Percentiles rank a stretch among this genome's conserved stretches.
These are phyloP conservation scores for Callaeas wilsoni DNA, from an alignment of 2,113 vertebrate genomes.

Conservation along the genomic window DNA sequence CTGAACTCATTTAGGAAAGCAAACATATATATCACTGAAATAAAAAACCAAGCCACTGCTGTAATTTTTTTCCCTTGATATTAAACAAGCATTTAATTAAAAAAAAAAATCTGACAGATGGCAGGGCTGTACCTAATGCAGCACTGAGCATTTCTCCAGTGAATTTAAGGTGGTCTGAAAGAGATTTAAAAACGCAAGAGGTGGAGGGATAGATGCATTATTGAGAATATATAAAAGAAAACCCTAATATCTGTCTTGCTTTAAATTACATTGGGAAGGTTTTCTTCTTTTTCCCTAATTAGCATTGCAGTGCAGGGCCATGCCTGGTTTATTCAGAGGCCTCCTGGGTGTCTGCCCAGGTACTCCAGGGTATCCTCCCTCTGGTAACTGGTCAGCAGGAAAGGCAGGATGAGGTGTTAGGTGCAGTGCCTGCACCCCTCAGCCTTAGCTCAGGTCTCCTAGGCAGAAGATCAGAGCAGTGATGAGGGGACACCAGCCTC, in stretches of 20 bases:
- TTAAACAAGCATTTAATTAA: not conserved
- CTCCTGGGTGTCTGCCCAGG: not conserved
- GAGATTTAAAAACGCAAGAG: not conserved
- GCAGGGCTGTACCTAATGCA: constrained; percentile 18
- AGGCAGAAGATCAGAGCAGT: not conserved
- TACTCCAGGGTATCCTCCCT: not conserved
- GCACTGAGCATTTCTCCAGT: not conserved
- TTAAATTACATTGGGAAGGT: not conserved
- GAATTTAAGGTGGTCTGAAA: constrained; percentile 20
- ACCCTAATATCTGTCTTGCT: not conserved
- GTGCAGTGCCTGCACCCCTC: not conserved
- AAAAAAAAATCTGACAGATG: not conserved
- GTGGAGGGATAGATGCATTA: not conserved
- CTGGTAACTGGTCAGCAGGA: not conserved
- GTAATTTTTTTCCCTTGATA: not conserved
- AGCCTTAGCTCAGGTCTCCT: not conserved
- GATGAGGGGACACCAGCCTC: not conserved
- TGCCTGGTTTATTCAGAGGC: not conserved
- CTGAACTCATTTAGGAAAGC: not conserved
- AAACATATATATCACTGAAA: not conserved
- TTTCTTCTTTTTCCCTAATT: not conserved
- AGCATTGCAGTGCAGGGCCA: not conserved
- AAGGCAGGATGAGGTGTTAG: not conserved
- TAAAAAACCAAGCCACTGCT: not conserved
- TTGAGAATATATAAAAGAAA: not conserved